Base-by-base conservation (phyloP, 2,113 vertebrate genomes). In the Solenodon paradoxus region DNA sequence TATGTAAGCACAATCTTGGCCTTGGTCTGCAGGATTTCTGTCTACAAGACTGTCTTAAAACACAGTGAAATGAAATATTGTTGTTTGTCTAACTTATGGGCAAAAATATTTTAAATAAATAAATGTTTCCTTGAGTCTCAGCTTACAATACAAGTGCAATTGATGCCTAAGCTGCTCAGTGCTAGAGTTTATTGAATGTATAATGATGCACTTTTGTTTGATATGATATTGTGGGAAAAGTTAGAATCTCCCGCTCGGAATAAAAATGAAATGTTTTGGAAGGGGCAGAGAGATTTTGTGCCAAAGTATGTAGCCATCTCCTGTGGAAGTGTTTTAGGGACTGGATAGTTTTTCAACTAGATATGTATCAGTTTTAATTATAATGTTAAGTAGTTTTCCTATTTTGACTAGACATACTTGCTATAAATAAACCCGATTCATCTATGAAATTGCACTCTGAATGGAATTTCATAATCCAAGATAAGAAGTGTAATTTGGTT, bases 331-430 rank as follows among this genome's bases (percentile, higher is more conserved):
- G 2, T 88, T 95, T 96, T 59, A 90, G 94, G 80, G 64, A 51
- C 55, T 30, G 74, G 82, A 69, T 92, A 92, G 64, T 80, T 96
- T 97, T 97, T 90, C 91, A 95, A 40, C 79, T 97, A 97, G 92
- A 80, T 97, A 97, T 97, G 96, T 96, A 96, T 98, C 96, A 3
- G 87, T 97, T 98, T 97, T 97, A 96, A 97, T 98, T 96, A 97
- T 94, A 96, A 97, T 97, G 92, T 97, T 95, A 96, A 97, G 91
- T 68, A 92, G 93, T 55, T 96, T 91, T 95, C 53, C 80, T 97
- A 80, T 94, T 96, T 95, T 96, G 93, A 96, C 94, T 94, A 90
- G 92, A 84, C 83, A 63, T 85, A 72, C 95, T 97, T 94, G 88
- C 89, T 92, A 96, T 95, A 97, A 97, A 96, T 96, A 97, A 97